Evolutionary conservation across 2,888 invertebrate genomes (phyloP), one percentile per base, ranked within the genome.

Genomic region (Flexamia atlantica): DNA sequence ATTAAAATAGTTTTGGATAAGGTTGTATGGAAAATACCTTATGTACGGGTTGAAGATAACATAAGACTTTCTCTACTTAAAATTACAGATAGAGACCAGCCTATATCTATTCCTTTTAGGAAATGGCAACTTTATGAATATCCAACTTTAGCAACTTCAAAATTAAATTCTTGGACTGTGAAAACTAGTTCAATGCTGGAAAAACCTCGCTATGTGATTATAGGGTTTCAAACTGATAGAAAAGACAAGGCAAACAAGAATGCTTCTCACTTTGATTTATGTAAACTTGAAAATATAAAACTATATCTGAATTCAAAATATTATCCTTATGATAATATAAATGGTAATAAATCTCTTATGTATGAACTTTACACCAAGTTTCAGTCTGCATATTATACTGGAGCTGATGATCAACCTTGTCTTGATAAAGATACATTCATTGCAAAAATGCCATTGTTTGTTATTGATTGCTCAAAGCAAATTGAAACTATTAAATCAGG

Each of bases 181-280:
- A 50, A 50, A 50, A 50, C 12, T 9, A n/a, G 14, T 17, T 17
- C 14, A 17, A 50, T 50, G 50, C 3, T 72, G 17, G 82, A 82
- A 46, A 84, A 82, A 82, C 84, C 84, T 32, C 36, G 84, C 20
- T 82, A 82, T 36, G 72, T 84, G 3, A 60, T 84, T 32, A 17
- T 84, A n/a, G 81, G 42, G 17, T 82, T 84, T 53, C 81, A 84
- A 82, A 82, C 84, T 20, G 72, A 70, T 32, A 30, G 82, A 20
- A 64, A 72, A 23, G 40, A 82, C 20, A 82, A 70, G 9, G n/a
- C 20, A 14, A 46, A 30, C 4, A 68, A 28, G n/a, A 70, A 81
- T 32, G 3, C 28, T 3, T 46, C 60, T 25, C 28, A 64, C 14
- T 84, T 84, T 68, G 84, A 84, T 60, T 70, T 68, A 25, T 70